A percentile compares a stretch with the other conserved stretches of the same genome.
These are phyloP conservation scores for Cnemophilus loriae DNA, from an alignment of 2,113 vertebrate genomes.

Conservation along the genomic window DNA sequence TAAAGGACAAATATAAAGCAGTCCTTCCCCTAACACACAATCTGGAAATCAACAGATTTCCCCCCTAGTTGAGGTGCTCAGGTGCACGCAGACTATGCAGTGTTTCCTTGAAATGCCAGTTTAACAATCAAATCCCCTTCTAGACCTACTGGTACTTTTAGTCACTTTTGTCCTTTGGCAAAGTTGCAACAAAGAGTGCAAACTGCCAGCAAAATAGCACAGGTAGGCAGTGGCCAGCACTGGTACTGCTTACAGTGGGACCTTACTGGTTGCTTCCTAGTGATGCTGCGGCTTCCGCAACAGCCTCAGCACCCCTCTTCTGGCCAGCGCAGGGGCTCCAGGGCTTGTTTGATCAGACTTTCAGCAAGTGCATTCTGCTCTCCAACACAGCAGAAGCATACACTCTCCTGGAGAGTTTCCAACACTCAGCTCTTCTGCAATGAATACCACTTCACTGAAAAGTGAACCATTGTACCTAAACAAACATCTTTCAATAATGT, in stretches of 20 bases:
- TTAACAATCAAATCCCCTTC: neutral
- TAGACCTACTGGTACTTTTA: neutral
- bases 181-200: neutral
- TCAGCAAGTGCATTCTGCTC: neutral
- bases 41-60: neutral
- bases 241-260: neutral
- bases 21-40: neutral
- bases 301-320: neutral
- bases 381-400: neutral
- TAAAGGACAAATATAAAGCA: neutral
- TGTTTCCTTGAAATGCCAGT: neutral
- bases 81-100: neutral
- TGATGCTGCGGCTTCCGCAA: neutral
- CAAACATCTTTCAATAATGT: neutral
- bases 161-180: neutral
- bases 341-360: neutral
- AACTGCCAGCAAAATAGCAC: neutral
- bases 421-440: neutral
- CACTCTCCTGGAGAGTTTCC: neutral
- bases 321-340: neutral
- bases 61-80: neutral
- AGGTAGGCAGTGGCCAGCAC: neutral
- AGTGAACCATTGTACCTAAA: neutral
- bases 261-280: fast-evolving
- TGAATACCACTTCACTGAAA: neutral